phyloP scores from a whole-genome alignment of 2,888 invertebrate species.

The Trissolcus japonicus region DNA sequence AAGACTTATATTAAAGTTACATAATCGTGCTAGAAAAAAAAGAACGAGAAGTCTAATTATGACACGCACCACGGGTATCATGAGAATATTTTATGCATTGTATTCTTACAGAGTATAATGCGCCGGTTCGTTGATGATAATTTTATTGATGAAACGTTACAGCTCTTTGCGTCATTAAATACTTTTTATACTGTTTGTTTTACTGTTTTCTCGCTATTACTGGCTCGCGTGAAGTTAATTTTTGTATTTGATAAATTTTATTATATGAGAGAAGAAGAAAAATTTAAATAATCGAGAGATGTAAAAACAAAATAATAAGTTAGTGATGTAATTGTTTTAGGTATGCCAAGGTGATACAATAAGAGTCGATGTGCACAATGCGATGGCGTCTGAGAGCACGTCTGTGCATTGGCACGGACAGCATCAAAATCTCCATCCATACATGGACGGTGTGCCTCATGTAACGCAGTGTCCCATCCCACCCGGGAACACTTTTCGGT shows the following conservation, averaged over 20 bases:
- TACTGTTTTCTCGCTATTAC: no score
- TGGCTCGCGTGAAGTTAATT: no score
- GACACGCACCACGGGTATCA: neutral
- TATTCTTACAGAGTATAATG: no score
- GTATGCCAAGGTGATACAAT: slow-evolving; percentile 91
- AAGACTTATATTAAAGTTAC: neutral
- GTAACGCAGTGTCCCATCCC: slow-evolving; percentile 90
- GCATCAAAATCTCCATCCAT: slow-evolving; percentile 86
- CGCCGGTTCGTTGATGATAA: neutral
- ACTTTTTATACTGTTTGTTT: no score
- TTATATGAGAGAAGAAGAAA: no score
- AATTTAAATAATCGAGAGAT: no score
- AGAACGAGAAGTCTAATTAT: neutral
- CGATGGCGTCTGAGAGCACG: slow-evolving; percentile 87
- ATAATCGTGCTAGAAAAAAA: slow-evolving; percentile 1
- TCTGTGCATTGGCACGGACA: slow-evolving; percentile 96
- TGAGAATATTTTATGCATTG: no score
- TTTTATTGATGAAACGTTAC: neutral
- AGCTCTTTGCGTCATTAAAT: no score
- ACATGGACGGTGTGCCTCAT: slow-evolving; percentile 93
- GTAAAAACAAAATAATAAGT: neutral
- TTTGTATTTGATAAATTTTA: no score
- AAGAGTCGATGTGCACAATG: slow-evolving; percentile 89
- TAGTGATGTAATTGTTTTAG: slow-evolving; percentile 64
- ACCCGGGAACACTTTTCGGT: slow-evolving; percentile 86